Evolutionary conservation across 53 echinoderm and acorn worm genomes (phyloP).

Genomic region (Pentamera pediparva): DNA sequence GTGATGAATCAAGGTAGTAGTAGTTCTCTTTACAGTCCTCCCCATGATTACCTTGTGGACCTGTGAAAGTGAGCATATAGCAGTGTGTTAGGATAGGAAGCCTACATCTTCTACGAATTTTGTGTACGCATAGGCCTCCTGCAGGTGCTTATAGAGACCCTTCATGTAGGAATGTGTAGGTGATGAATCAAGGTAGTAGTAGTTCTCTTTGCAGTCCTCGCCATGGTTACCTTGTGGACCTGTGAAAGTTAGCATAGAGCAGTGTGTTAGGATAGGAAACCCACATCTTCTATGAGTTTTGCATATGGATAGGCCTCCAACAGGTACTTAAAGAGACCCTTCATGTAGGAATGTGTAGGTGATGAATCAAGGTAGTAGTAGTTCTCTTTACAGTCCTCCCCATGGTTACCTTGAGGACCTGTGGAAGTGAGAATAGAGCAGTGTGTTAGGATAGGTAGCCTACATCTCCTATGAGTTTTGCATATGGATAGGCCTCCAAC

Average conservation of each 20-base stretch:
- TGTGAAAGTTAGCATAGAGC: no score
- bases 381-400: slow-evolving; percentile 91
- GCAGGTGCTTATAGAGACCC: slow-evolving; percentile 89
- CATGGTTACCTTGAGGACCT: slow-evolving; percentile 97
- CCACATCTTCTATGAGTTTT: slow-evolving; percentile 46
- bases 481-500: slow-evolving; percentile 79
- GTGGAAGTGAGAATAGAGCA: no score
- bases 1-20: slow-evolving; percentile 92
- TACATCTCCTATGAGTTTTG: slow-evolving; percentile 46
- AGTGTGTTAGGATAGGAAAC: no score
- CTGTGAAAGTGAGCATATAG: no score
- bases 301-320: slow-evolving; percentile 82
- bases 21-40: slow-evolving; percentile 95
- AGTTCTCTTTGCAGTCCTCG: slow-evolving; percentile 91
- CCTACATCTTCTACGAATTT: slow-evolving; percentile 48
- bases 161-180: slow-evolving; percentile 93
- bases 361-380: slow-evolving; percentile 96
- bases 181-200: slow-evolving; percentile 92
- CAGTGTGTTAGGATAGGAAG: no score
- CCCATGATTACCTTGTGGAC: slow-evolving; percentile 97
- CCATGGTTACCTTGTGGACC: slow-evolving; percentile 99
- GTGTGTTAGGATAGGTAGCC: no score
- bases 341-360: slow-evolving; percentile 88
- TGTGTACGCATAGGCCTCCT: slow-evolving; percentile 76
- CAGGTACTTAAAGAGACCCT: slow-evolving; percentile 89